Conservation (phyloP, 2,113 vertebrate species). For the zebrafish (Danio rerio) region DNA sequence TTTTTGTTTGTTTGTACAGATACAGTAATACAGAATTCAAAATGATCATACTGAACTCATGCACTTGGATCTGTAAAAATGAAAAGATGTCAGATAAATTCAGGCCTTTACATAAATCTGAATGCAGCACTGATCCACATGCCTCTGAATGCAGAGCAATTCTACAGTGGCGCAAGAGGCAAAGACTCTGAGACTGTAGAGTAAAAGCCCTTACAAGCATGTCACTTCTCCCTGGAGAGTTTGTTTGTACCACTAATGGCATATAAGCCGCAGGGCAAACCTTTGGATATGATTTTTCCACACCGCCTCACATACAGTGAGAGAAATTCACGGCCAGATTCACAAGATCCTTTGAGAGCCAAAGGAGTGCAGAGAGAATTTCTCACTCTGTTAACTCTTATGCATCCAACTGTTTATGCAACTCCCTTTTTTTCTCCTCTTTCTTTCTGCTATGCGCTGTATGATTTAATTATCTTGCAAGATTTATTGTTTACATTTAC, state of each 20-base stretch:
- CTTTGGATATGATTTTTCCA: constrained; percentile 43
- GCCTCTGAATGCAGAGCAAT: not conserved
- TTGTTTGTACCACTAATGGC: constrained; percentile 44
- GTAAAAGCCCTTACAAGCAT: constrained; percentile 11
- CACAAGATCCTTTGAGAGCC: constrained; percentile 40
- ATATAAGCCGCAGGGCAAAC: constrained; percentile 44
- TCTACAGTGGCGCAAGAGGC: not conserved
- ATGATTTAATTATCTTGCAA: not conserved
- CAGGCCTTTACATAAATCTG: not conserved
- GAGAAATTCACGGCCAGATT: constrained; percentile 35
- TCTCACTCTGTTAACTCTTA: not conserved
- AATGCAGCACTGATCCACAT: not conserved
- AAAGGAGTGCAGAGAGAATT: constrained; percentile 23
- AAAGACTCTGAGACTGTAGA: not conserved
- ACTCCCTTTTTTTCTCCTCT: not conserved
- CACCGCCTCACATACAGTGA: constrained; percentile 47
- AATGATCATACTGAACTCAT: not conserved
- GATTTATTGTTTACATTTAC: not conserved
- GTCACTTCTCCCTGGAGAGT: constrained; percentile 41
- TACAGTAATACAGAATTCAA: not conserved
- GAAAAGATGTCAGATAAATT: not conserved
- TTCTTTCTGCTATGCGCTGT: not conserved
- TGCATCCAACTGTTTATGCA: constrained; percentile 10
- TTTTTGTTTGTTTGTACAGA: too few relatives aligned
- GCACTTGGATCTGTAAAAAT: not conserved